Evolutionary conservation across 2,888 invertebrate species (phyloP).

Genomic region (Hirtodrosophila histrioides): DNA sequence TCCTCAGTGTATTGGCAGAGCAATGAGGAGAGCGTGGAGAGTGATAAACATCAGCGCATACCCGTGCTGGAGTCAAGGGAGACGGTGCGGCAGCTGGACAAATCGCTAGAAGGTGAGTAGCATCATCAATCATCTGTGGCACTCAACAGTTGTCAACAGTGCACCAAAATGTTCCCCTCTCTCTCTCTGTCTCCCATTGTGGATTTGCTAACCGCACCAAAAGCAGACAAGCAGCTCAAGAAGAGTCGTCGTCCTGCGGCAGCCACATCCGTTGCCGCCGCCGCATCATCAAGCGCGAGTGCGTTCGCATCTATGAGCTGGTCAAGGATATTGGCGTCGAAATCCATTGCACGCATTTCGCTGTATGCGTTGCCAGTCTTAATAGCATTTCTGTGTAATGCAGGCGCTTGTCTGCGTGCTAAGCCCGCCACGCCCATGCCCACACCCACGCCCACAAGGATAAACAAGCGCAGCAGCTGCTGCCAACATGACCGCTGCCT

Average conservation of each 20-base stretch:
- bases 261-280: conserved; percentile 66
- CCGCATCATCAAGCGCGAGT: conserved; percentile 45
- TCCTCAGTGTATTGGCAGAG: conserved; percentile 94
- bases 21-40: conserved; percentile 94
- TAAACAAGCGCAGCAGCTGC: conserved; percentile 21
- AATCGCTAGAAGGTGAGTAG: conserved; percentile 80
- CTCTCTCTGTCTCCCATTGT: background rate
- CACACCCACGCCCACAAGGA: background rate
- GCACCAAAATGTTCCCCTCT: conserved; percentile 14
- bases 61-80: conserved; percentile 92
- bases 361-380: conserved; percentile 74
- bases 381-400: conserved; percentile 79
- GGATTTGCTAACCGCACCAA: background rate
- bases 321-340: conserved; percentile 70
- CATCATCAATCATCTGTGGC: conserved; percentile 64
- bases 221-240: conserved; percentile 75
- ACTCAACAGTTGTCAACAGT: conserved; percentile 59
- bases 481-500: conserved; percentile 54
- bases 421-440: conserved; percentile 26
- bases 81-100: conserved; percentile 86
- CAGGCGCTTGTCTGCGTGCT: conserved; percentile 19
- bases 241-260: conserved; percentile 75
- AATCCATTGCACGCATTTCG: conserved; percentile 76
- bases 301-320: conserved; percentile 49
- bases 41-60: conserved; percentile 89